phyloP scores from a whole-genome alignment of 2,888 invertebrate genomes.

The Dyspetes luteomarginatus region DNA sequence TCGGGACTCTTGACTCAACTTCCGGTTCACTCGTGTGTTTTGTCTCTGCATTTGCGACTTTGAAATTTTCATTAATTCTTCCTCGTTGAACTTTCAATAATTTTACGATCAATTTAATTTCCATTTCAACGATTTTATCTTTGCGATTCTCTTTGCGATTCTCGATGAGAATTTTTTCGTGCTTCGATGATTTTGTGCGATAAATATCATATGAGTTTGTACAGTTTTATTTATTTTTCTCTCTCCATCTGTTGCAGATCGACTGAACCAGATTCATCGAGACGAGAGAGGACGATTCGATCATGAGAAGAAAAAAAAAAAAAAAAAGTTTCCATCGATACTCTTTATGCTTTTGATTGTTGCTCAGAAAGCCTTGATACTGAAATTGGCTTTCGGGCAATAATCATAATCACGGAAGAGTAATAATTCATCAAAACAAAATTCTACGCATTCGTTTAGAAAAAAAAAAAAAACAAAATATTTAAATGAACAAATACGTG shows the following conservation, averaged over 20 bases:
- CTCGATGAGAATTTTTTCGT: not conserved
- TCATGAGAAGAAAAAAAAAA: not conserved
- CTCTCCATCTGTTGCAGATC: constrained; percentile 56
- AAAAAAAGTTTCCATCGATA: constrained; percentile 40
- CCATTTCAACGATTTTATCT: constrained; percentile 9
- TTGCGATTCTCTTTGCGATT: not conserved
- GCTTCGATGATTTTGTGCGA: not conserved
- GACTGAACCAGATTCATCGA: not conserved
- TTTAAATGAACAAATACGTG: constrained; percentile 6
- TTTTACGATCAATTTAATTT: too few species aligned
- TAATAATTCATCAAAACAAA: constrained; percentile 67
- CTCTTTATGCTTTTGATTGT: constrained; percentile 84
- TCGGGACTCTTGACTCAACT: too few species aligned
- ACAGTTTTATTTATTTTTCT: not conserved
- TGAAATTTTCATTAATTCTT: not conserved
- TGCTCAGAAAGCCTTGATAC: constrained; percentile 83
- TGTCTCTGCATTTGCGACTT: not conserved
- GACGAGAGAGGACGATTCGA: too few species aligned
- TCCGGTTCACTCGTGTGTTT: not conserved
- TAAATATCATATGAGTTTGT: not conserved
- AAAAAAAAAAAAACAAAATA: constrained; percentile 15
- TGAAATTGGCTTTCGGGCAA: constrained; percentile 83
- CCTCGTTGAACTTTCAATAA: too few species aligned
- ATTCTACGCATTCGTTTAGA: constrained; percentile 51
- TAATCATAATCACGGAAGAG: constrained; percentile 84